phyloP scores from a whole-genome alignment of 2,113 vertebrate genomes.

The Amazona guildingii region DNA sequence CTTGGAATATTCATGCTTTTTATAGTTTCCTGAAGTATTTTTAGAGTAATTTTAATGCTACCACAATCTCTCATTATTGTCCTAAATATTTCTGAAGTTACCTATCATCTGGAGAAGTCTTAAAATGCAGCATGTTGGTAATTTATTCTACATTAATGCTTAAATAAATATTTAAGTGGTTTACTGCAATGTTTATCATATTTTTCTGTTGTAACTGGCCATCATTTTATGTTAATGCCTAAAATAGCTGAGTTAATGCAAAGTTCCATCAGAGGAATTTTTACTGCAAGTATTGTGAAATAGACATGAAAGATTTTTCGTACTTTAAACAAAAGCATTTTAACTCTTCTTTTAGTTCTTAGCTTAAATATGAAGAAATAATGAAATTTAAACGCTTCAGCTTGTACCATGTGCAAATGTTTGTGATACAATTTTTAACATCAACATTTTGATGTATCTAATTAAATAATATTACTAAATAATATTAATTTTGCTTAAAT shows the following conservation, averaged over 20 bases:
- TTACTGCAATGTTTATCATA: not conserved
- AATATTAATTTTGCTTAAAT: not conserved
- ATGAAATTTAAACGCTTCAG: not conserved
- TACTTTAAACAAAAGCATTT: not conserved
- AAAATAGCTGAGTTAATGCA: not conserved
- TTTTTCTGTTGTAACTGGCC: not conserved
- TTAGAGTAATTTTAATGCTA: not conserved
- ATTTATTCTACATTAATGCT: not conserved
- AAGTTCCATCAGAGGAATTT: not conserved
- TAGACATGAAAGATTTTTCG: not conserved
- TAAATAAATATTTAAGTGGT: slow-evolving; percentile 26
- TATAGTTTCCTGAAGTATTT: not conserved
- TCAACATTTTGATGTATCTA: not conserved
- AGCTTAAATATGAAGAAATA: not conserved
- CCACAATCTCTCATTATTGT: not conserved
- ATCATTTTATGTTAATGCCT: slow-evolving; percentile 3
- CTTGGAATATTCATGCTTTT: not conserved
- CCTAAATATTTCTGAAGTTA: not conserved
- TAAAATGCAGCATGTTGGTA: not conserved
- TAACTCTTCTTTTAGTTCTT: not conserved
- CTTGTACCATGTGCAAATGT: not conserved
- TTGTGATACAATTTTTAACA: not conserved
- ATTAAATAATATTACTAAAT: not conserved
- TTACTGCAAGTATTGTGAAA: not conserved
- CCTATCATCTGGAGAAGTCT: not conserved